Conservation (phyloP, 2,888 invertebrate genomes). For the Euplexia lucipara region DNA sequence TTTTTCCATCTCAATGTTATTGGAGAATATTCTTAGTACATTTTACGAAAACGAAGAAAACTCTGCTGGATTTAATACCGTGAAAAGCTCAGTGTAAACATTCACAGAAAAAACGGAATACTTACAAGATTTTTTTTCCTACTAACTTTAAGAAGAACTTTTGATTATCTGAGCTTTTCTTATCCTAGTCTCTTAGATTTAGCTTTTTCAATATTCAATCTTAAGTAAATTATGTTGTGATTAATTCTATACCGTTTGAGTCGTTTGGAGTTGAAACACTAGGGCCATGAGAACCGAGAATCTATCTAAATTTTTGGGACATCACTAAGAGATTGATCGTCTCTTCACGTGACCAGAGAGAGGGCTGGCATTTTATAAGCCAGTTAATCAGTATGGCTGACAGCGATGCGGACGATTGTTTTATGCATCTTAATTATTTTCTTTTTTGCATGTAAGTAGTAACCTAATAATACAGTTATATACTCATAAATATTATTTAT, state of each 20-base stretch:
- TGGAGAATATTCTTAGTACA: constrained; percentile 18
- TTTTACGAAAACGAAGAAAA: constrained; percentile 11
- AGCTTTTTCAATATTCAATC: neutral
- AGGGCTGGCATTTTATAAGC: too few species aligned
- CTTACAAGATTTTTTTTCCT: neutral
- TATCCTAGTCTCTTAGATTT: neutral
- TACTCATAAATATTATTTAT: too few species aligned
- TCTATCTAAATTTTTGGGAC: too few species aligned
- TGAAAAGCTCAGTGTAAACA: constrained; percentile 21
- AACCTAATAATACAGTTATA: too few species aligned
- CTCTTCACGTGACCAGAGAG: too few species aligned
- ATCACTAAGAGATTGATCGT: too few species aligned
- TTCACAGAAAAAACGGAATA: constrained; percentile 2
- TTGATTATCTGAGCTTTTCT: constrained; percentile 4
- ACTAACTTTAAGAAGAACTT: neutral
- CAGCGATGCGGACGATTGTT: too few species aligned
- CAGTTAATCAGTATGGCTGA: too few species aligned
- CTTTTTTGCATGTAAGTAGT: too few species aligned
- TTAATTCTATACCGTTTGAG: too few species aligned
- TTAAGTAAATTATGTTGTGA: neutral
- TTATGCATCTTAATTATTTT: too few species aligned
- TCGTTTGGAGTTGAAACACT: neutral
- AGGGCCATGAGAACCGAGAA: too few species aligned
- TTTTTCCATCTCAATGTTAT: constrained; percentile 4
- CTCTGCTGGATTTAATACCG: constrained; percentile 20